Conservation (phyloP, 2,797 vertebrate species). For the Onychomys leucogaster region DNA sequence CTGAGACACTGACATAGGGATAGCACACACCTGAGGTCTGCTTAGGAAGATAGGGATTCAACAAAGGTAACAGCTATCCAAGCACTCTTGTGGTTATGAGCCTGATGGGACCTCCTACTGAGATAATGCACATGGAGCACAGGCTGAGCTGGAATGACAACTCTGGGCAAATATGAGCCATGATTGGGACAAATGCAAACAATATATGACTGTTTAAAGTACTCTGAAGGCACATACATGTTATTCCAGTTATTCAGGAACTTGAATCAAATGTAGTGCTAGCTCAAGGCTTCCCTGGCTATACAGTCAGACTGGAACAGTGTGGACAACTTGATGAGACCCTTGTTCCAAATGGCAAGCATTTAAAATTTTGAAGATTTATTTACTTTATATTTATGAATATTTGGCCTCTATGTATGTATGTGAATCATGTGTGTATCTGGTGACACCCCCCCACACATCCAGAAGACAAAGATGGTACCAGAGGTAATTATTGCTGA, state of each 20-base stretch:
- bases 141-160: not conserved
- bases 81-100: not conserved
- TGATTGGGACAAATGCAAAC: not conserved
- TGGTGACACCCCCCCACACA: not conserved
- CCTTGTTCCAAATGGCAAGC: not conserved
- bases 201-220: not conserved
- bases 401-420: not conserved
- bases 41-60: not conserved
- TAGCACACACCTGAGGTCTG: not conserved
- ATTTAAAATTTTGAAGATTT: not conserved
- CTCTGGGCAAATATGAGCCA: not conserved
- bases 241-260: too few species aligned
- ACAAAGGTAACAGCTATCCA: not conserved
- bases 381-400: not conserved
- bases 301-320: too few species aligned
- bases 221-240: not conserved
- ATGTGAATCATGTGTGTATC: not conserved
- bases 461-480: not conserved
- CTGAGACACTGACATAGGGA: not conserved
- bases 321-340: too few species aligned
- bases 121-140: not conserved
- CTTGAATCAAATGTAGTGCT: not conserved
- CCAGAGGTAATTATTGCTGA: not conserved
- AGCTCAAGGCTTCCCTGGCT: not conserved
- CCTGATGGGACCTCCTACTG: accelerated